Base-by-base conservation (phyloP, 2,888 invertebrate genomes). In the Cataglyphis cursor region DNA sequence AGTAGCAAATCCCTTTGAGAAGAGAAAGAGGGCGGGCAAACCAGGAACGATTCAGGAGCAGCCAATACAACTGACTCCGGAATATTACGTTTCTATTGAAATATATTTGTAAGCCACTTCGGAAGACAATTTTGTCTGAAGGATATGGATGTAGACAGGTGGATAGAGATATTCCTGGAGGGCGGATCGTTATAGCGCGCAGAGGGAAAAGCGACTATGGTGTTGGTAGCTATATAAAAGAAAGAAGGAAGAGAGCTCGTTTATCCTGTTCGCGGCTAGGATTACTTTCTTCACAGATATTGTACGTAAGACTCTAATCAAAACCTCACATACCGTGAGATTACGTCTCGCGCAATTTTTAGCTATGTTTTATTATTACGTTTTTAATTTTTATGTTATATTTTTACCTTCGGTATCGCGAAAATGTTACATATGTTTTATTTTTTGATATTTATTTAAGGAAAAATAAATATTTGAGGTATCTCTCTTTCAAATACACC, bases 81-180 rank as follows among this genome's bases (percentile, higher is more conserved):
- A 88, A 91, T 91, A 91, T 91, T 91, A 91, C 91, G 87, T 85
- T 84, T 89, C 89, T 88, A 91, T 91, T 90, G 91, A 90, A 90
- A 90, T 91, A 91, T 91, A 91, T 91, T 91, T 91, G 92, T 91
- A 90, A 91, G 89, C 91, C 90, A 91, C 91, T 91, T 90, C 87
- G 90, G 84, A 87, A 91, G 91, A 91, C 91, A 91, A 91, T 91
- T 91, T 91, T 87, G 86, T 82, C 83, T 80, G 80, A 48, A 73
- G 51, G 59, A 66, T 84, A 82, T 76, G 81, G 81, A 81, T 68
- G 85, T 84, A 87, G 89, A 62, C 87, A 83, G 85, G 82, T 83
- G 83, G 80, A 85, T 84, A 65, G 35, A 68, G 57, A 83, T 85
- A 90, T 89, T 89, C 89, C 90, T 85, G 65, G 75, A 70, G 72